Conservation (phyloP, 1,140 invertebrate genomes). For the Drosophila ercepeae region DNA sequence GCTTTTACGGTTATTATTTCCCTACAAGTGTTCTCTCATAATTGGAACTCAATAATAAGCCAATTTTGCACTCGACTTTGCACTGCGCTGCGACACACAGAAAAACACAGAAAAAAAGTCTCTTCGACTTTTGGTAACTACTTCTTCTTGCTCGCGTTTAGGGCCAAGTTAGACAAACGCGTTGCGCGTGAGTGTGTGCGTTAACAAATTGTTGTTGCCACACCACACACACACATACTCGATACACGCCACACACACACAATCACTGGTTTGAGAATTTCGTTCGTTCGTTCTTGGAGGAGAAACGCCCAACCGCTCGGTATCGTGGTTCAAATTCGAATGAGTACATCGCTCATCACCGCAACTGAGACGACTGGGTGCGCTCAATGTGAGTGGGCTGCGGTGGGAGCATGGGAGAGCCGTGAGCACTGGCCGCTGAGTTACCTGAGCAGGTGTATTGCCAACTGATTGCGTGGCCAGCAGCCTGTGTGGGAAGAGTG, state of each 20-base stretch:
- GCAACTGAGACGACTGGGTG: conserved; percentile 33
- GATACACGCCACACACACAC: neutral
- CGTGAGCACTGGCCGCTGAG: conserved; percentile 8
- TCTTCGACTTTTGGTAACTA: conserved; percentile 12
- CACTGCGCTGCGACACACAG: conserved; percentile 4
- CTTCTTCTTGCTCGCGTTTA: conserved; percentile 43
- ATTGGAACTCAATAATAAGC: conserved; percentile 19
- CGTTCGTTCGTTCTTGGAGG: conserved; percentile 36
- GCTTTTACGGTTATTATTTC: conserved; percentile 20
- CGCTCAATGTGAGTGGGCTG: conserved; percentile 14
- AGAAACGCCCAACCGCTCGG: conserved; percentile 78
- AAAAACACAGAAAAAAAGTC: too few relatives aligned
- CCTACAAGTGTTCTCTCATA: conserved; percentile 15
- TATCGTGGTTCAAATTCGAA: conserved; percentile 81
- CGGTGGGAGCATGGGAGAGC: conserved; percentile 1
- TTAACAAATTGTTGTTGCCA: conserved; percentile 67
- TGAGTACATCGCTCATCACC: conserved; percentile 30
- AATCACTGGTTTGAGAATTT: conserved; percentile 28
- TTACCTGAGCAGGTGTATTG: conserved; percentile 30
- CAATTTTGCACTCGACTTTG: conserved; percentile 27
- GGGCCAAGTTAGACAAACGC: conserved; percentile 63
- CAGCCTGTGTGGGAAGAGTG: conserved; percentile 43
- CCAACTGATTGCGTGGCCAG: conserved; percentile 12
- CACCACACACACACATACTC: conserved; percentile 26
- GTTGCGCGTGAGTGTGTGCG: conserved; percentile 45